Base-by-base conservation (phyloP, 2,888 invertebrate genomes). In the Agrochola macilenta region DNA sequence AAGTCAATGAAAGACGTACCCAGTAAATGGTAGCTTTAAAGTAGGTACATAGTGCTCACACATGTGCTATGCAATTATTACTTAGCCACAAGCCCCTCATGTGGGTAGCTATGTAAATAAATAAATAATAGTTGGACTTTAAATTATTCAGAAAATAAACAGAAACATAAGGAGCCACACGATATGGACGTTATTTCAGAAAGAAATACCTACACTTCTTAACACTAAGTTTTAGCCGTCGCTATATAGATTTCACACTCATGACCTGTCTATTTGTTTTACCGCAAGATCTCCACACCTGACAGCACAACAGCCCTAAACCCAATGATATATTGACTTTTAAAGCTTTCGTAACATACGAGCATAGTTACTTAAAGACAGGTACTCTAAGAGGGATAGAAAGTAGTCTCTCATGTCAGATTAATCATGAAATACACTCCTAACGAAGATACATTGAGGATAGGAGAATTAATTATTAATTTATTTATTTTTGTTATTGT, bases 371-470 rank as follows among this genome's bases (percentile, higher is more conserved):
- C 46, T 2, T 23, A 78, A 7, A 46, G 8, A 57, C 4, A n/a
- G n/a, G 14, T 46, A 2, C 46, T 54, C 30, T 35, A 49, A 54
- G 35, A 52, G 39, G 52, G 11, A 52, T 61, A 57, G 54, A 46
- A 2, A 60, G 26, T 8, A n/a, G 60, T 49, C 35, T n/a, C 46
- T 30, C 60, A 17, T n/a, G 69, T 60, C 78, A 76, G 69, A 69
- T 82, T 61, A 46, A 69, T 61, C 60, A 64, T 61, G 69, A 77
- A 71, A 54, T 81, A 72, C 49, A 69, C 23, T 57, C n/a, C 12
- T 72, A 72, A 82, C 39, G 69, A 77, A 83, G 82, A 83, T 39
- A 82, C 23, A 83, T 82, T n/a, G 57, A 5, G 39, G 71, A 64
- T 70, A 12, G 26, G 49, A 12, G 46, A 35, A 68, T 23, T 1